Evolutionary conservation across 2,113 vertebrate species (phyloP), one percentile per base, ranked within the genome.

Genomic region (Nanger granti): DNA sequence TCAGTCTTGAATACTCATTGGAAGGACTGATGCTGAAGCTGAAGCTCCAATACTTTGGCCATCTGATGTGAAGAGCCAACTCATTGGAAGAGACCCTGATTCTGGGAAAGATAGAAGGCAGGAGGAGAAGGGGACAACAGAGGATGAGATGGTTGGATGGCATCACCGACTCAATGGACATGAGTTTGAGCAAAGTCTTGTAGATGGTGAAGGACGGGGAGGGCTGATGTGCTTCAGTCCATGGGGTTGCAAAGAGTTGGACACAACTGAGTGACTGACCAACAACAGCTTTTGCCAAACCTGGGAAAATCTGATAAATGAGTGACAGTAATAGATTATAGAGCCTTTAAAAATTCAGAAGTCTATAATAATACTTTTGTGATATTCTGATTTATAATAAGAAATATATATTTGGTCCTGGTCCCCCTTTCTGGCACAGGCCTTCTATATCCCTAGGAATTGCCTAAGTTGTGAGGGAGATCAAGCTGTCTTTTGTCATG

Each of bases 101-200:
- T 22, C 66, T 73, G 9, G 20, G n/a, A 73, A 37, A 73, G 20
- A 37, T 24, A 12, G n/a, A 73, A 73, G 20, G n/a, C n/a, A 37
- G n/a, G 20, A 37, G 66, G n/a, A 73, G 66, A 73, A 73, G n/a
- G 66, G 66, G n/a, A 37, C 1, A 0, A 73, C 66, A 73, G n/a
- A 73, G 66, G n/a, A 73, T 73, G 66, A 73, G 20, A 73, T 73
- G 10, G 18, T 73, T 24, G 66, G 20, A 37, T 37, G 20, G 66
- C 9, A 73, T 73, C n/a, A 37, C 20, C 0, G 2, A 73, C 66
- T 73, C n/a, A 73, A 22, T 3, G 20, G n/a, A 24, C 10, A 37
- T 73, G 66, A 73, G n/a, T 12, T 37, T 73, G 66, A 73, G n/a
- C 2, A 73, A 37, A 6, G 18, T 37, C n/a, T 73, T 22, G n/a